Conservation (phyloP, 2,113 vertebrate genomes). For the Macrotus californicus region DNA sequence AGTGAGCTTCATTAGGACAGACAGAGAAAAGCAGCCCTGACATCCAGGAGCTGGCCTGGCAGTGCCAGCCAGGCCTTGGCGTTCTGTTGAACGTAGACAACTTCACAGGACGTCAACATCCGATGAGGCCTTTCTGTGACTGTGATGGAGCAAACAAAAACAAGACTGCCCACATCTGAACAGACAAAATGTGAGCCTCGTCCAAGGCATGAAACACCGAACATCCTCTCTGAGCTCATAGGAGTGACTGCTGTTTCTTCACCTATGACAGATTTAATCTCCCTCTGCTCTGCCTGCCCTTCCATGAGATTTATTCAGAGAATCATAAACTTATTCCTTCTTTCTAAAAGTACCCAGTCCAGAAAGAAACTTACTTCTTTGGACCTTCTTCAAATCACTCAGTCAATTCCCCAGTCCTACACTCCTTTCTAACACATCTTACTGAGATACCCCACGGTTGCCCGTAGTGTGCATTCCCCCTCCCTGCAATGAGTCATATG, state of each 20-base stretch:
- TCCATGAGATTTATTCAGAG: background rate
- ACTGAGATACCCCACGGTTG: background rate
- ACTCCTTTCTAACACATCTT: background rate
- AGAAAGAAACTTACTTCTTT: background rate
- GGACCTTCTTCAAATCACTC: background rate
- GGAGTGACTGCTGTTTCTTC: background rate
- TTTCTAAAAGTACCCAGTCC: background rate
- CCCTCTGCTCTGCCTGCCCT: background rate
- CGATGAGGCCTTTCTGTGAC: background rate
- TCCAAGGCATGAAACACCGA: background rate
- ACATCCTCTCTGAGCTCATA: background rate
- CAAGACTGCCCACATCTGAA: background rate
- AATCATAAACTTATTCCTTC: background rate
- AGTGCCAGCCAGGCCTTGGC: background rate
- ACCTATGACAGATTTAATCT: background rate
- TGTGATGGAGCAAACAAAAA: background rate
- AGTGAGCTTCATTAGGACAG: background rate
- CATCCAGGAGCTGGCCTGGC: background rate
- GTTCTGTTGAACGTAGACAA: background rate
- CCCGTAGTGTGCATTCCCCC: background rate
- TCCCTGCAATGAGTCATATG: background rate
- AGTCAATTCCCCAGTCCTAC: background rate
- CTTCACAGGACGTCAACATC: background rate
- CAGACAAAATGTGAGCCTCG: background rate
- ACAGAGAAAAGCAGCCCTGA: background rate